Evolutionary conservation across 1,140 invertebrate genomes (phyloP).

Genomic region (Vollenhovia emeryi): DNA sequence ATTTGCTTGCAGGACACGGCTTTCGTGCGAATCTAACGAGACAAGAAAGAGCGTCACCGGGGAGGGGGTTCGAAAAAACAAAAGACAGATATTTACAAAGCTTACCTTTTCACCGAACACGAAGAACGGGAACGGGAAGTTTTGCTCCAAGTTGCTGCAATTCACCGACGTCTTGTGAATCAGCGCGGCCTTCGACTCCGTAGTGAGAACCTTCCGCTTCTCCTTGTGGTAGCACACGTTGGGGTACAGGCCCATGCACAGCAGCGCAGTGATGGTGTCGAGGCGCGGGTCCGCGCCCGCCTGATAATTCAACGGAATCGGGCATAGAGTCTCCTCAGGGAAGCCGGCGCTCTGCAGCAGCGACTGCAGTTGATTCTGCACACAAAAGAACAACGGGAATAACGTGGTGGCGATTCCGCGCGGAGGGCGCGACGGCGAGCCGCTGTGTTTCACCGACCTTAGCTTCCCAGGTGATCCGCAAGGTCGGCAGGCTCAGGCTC

Average conservation of each 20-base stretch:
- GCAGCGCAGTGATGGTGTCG: constrained; percentile 94
- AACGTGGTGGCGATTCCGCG: no score
- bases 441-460: no score
- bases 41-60: background rate
- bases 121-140: constrained; percentile 97
- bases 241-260: constrained; percentile 97
- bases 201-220: constrained; percentile 97
- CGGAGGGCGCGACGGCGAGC: no score
- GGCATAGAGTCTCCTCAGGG: constrained; percentile 93
- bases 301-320: constrained; percentile 90
- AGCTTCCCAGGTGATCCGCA: constrained; percentile 96
- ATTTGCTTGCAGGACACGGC: constrained; percentile 99
- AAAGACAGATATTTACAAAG: background rate
- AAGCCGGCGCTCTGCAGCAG: constrained; percentile 94
- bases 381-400: constrained; percentile 55
- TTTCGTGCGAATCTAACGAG: constrained; percentile 92
- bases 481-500: constrained; percentile 94
- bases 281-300: constrained; percentile 92
- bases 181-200: constrained; percentile 96
- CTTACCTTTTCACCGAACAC: constrained; percentile 98
- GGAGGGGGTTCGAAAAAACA: background rate
- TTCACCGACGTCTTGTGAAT: constrained; percentile 99
- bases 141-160: constrained; percentile 93
- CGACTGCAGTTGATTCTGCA: constrained; percentile 93
- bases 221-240: constrained; percentile 98